Evolutionary conservation across 2,888 invertebrate species (phyloP).

Genomic region (Empis livida): DNA sequence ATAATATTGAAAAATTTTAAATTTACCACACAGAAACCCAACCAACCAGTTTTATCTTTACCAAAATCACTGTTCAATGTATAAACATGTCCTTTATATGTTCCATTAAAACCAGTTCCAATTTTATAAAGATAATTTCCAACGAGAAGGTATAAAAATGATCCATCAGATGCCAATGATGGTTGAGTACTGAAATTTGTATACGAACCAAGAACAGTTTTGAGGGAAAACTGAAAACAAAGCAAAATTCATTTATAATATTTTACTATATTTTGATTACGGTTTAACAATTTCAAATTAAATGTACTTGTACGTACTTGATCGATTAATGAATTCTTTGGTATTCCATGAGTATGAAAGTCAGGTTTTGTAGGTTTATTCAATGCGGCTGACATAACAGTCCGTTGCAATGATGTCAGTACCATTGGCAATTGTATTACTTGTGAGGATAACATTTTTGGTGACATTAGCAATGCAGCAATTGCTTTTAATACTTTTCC

Average conservation of each 20-base stretch:
- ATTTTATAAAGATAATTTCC: slow-evolving; percentile 80
- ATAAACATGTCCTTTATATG: slow-evolving; percentile 83
- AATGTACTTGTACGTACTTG: slow-evolving; percentile 36
- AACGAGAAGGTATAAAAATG: slow-evolving; percentile 75
- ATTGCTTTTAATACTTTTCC: slow-evolving; percentile 79
- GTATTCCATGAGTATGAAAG: slow-evolving; percentile 82
- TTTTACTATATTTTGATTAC: too few species aligned
- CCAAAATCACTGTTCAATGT: slow-evolving; percentile 72
- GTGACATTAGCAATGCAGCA: slow-evolving; percentile 77
- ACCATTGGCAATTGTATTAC: slow-evolving; percentile 77
- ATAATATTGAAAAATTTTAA: too few species aligned
- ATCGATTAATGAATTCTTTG: slow-evolving; percentile 57
- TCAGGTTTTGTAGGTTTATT: slow-evolving; percentile 75
- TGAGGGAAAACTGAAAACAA: slow-evolving; percentile 24
- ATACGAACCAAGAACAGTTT: slow-evolving; percentile 37
- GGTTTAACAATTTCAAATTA: too few species aligned
- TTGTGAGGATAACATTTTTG: slow-evolving; percentile 61
- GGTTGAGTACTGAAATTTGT: slow-evolving; percentile 36
- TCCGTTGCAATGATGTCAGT: slow-evolving; percentile 71
- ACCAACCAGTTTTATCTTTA: slow-evolving; percentile 66
- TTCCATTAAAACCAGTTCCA: slow-evolving; percentile 89
- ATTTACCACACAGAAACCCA: slow-evolving; percentile 73
- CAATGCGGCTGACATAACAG: slow-evolving; percentile 76
- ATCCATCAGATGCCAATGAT: slow-evolving; percentile 80
- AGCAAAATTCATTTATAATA: too few species aligned